Conservation (phyloP, 2,113 vertebrate species). For the Cyrtonyx montezumae region DNA sequence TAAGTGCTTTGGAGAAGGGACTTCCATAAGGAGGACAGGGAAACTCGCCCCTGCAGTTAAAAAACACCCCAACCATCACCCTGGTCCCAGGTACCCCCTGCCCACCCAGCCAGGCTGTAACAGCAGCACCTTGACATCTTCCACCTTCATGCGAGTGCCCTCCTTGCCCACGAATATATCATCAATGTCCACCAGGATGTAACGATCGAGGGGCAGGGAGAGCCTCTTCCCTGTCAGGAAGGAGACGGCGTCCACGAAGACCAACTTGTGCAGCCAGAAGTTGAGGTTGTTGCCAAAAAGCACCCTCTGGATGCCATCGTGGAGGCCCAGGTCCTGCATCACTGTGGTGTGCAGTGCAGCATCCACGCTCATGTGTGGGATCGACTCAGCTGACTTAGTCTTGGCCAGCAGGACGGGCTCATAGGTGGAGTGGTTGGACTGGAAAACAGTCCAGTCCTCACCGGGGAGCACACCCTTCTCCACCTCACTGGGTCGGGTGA, state of each 20-base stretch:
- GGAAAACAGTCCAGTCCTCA: conserved; percentile 98
- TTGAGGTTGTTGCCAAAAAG: conserved; percentile 95
- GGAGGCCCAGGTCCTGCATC: conserved; percentile 96
- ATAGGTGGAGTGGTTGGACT: conserved; percentile 97
- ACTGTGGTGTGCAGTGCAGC: conserved; percentile 91
- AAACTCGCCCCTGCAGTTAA: not conserved
- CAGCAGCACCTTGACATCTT: conserved; percentile 90
- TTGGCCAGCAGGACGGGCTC: conserved; percentile 94
- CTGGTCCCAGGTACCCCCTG: not conserved
- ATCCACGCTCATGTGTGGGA: conserved; percentile 86
- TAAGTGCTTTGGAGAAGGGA: not conserved
- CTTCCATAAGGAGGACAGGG: not conserved
- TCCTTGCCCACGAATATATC: conserved; percentile 99
- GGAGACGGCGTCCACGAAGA: conserved; percentile 94
- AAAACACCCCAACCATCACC: not conserved
- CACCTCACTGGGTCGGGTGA: conserved; percentile 91
- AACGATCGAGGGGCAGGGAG: conserved; percentile 91
- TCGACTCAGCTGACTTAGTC: conserved; percentile 91
- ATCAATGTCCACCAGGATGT: conserved; percentile 94
- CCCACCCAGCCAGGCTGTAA: not conserved
- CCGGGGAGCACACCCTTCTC: conserved; percentile 92
- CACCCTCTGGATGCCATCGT: conserved; percentile 95
- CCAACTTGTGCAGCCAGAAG: conserved; percentile 97
- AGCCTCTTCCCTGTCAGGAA: conserved; percentile 95
- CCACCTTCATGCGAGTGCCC: conserved; percentile 96